Conservation (phyloP, 2,113 vertebrate genomes). For the Tenrec ecaudatus region DNA sequence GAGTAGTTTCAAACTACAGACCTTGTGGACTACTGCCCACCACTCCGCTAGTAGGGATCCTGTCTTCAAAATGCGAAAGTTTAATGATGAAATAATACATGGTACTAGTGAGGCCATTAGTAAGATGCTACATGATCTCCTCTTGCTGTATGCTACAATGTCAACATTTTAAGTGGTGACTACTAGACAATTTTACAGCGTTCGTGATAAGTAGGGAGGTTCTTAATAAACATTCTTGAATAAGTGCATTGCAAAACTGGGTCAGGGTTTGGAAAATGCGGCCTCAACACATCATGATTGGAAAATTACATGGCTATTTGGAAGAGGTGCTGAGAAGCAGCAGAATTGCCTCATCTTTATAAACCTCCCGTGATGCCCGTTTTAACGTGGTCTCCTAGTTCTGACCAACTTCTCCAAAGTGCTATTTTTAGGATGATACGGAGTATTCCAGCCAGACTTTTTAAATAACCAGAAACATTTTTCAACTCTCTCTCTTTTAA, state of each 20-base stretch:
- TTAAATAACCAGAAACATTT: conserved; percentile 12
- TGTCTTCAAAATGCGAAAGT: conserved; percentile 34
- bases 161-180: conserved; percentile 28
- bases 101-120: conserved; percentile 15
- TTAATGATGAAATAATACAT: conserved; percentile 36
- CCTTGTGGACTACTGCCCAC: too few relatives aligned
- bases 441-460: background rate
- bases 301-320: conserved; percentile 20
- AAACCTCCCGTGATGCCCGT: background rate
- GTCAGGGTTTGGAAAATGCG: conserved; percentile 28
- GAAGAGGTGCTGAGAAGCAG: background rate
- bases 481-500: background rate
- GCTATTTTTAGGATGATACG: background rate
- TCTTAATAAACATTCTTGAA: conserved; percentile 44
- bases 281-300: background rate
- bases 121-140: background rate
- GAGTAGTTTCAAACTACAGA: too few relatives aligned
- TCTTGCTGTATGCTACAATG: background rate
- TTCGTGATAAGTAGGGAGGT: conserved; percentile 12
- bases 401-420: conserved; percentile 24
- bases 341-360: background rate
- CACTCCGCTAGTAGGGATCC: too few relatives aligned
- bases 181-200: conserved; percentile 14
- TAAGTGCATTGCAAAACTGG: conserved; percentile 9
- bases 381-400: background rate